Evolutionary conservation across 2,797 vertebrate species (phyloP).

Genomic region (Macrochelys suwanniensis): DNA sequence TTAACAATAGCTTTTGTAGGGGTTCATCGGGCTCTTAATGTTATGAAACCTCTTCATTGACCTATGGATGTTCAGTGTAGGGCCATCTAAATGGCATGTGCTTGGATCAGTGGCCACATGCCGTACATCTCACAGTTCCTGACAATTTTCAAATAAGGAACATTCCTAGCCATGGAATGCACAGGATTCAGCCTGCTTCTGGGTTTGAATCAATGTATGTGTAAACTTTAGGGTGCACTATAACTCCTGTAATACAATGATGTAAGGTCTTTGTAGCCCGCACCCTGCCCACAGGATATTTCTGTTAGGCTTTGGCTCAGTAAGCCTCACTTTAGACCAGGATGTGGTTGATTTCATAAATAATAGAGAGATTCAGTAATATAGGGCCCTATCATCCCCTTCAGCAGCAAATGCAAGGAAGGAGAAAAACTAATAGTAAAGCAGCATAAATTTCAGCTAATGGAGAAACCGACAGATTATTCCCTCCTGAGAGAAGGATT

Average conservation of each 20-base stretch:
- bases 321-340: background rate
- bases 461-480: background rate
- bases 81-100: background rate
- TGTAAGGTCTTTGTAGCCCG: background rate
- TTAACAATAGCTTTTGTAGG: background rate
- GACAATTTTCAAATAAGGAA: background rate
- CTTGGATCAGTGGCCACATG: background rate
- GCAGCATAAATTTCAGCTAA: background rate
- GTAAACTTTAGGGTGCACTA: background rate
- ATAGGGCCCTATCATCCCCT: background rate
- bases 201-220: background rate
- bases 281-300: background rate
- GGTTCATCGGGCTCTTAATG: background rate
- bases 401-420: slow-evolving; percentile 6
- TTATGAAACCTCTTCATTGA: background rate
- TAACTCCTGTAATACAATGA: background rate
- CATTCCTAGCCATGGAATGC: background rate
- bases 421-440: background rate
- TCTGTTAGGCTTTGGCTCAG: background rate
- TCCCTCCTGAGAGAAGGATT: background rate
- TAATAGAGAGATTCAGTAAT: slow-evolving; percentile 34
- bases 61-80: background rate
- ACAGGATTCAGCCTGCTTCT: rapidly evolving
- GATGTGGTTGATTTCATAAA: slow-evolving; percentile 40
- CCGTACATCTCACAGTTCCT: background rate